Base-by-base conservation (phyloP, 2,113 vertebrate species). In the Gymnogyps californianus region DNA sequence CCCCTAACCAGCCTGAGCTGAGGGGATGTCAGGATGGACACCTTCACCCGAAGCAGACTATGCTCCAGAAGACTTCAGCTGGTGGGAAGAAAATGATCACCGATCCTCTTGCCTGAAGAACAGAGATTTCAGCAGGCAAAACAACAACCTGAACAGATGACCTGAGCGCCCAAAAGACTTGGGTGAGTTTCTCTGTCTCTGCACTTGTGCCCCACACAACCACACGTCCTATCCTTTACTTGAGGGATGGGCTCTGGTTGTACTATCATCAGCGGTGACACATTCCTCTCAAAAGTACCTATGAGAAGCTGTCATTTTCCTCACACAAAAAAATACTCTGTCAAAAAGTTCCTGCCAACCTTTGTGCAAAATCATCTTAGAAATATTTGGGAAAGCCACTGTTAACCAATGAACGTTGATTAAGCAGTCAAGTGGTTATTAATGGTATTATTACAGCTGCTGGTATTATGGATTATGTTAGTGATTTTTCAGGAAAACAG, bases 391-490 rank as follows among this genome's bases (percentile, higher is more conserved):
- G 7, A 96, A 93, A 96, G 25, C 16, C 54, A 69, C 70, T 90
- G 66, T 13, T 83, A 90, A 74, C 24, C 51, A 90, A 21, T 2
- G 4, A 88, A 61, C 57, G 77, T 74, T 81, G 75, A 82, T 94
- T 92, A 95, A 87, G 29, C 34, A 82, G 47, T 78, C 65, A 69
- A 65, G 61, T 61, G 47, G 65, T 89, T 95, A 93, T 95, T 95
- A 92, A 96, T 78, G 32, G 14, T 96, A 93, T 97, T 97, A 93
- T 95, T 96, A 81, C 90, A 97, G 96, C 84, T 97, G 92, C 64
- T 83, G 58, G 51, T 83, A 70, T 74, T 94, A 93, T 85, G 71
- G 51, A 87, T 95, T 92, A 81, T 83, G 46, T 58, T 90, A 83
- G 64, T n/a, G 82, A 83, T 69, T 94, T 96, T 95, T 93, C 85